Conservation (phyloP, 1,140 invertebrate genomes). For the Diabrotica undecimpunctata region DNA sequence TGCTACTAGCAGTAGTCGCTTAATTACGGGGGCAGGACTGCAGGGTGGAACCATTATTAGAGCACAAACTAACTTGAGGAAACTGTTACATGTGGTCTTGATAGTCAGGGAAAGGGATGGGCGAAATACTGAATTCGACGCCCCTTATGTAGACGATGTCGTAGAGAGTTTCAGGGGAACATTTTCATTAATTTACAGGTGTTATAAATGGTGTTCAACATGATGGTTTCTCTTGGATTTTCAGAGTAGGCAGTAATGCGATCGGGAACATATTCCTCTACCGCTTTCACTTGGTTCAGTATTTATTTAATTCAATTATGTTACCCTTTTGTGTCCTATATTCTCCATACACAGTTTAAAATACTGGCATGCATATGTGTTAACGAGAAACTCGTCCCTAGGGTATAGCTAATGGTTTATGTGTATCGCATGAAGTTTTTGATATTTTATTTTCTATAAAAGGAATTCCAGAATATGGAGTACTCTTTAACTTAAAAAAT, state of each 20-base stretch:
- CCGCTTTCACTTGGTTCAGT: background rate
- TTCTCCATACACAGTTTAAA: no score
- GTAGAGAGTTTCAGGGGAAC: background rate
- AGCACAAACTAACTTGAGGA: slow-evolving; percentile 39
- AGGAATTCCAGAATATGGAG: no score
- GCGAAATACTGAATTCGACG: background rate
- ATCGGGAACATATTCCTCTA: background rate
- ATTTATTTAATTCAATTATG: background rate
- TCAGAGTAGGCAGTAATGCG: background rate
- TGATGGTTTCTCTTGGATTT: background rate
- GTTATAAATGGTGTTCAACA: slow-evolving; percentile 2
- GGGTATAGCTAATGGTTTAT: no score
- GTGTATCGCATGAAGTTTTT: no score
- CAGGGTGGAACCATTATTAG: slow-evolving; percentile 41
- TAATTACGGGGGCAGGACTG: slow-evolving; percentile 43
- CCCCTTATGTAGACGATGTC: background rate
- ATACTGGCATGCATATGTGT: no score
- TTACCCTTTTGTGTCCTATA: no score
- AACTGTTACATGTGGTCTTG: slow-evolving; percentile 42
- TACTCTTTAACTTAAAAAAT: no score
- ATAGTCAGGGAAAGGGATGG: slow-evolving; percentile 22
- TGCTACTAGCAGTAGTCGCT: slow-evolving; percentile 32
- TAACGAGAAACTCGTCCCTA: no score
- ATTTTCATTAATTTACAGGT: slow-evolving; percentile 3
- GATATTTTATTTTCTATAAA: no score